These are phyloP conservation scores for Ranitomeya variabilis DNA, from an alignment of 2,113 vertebrate species.

Conservation along the genomic window DNA sequence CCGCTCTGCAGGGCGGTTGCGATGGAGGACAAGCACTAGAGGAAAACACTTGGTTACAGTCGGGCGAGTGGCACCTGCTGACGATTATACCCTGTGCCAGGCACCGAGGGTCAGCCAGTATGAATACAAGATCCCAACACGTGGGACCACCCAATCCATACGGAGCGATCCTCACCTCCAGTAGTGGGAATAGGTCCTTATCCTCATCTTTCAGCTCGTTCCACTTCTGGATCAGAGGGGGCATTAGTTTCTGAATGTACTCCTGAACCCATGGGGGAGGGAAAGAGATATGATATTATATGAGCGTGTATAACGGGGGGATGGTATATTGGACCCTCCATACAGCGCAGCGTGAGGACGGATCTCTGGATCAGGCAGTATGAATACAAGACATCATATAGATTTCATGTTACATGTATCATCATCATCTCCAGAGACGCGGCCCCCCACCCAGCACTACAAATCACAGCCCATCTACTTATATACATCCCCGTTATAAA, in stretches of 20 bases:
- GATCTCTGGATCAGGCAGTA: constrained; percentile 56
- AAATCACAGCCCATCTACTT: not conserved
- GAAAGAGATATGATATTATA: too few relatives aligned
- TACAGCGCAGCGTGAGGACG: not conserved
- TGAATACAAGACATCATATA: not conserved
- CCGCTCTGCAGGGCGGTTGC: constrained; percentile 93
- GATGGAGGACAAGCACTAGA: constrained; percentile 87
- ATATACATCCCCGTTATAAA: not conserved
- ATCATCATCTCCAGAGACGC: constrained; percentile 42
- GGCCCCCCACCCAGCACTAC: not conserved
- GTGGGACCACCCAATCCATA: not conserved
- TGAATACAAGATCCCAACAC: constrained; percentile 33
- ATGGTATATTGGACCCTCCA: not conserved
- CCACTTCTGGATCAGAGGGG: constrained; percentile 91
- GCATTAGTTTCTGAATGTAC: constrained; percentile 93
- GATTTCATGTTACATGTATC: not conserved
- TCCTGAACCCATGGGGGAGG: constrained; percentile 71
- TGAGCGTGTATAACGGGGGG: too few relatives aligned
- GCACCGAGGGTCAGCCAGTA: constrained; percentile 32
- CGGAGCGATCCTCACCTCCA: constrained; percentile 75
- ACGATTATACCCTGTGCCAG: not conserved
- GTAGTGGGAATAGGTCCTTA: constrained; percentile 89
- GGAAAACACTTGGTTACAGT: not conserved
- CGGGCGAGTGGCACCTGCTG: not conserved
- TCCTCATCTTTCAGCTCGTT: constrained; percentile 93